These are phyloP conservation scores for Notothenia rossii DNA, from an alignment of 2,113 vertebrate genomes.

Conservation along the genomic window DNA sequence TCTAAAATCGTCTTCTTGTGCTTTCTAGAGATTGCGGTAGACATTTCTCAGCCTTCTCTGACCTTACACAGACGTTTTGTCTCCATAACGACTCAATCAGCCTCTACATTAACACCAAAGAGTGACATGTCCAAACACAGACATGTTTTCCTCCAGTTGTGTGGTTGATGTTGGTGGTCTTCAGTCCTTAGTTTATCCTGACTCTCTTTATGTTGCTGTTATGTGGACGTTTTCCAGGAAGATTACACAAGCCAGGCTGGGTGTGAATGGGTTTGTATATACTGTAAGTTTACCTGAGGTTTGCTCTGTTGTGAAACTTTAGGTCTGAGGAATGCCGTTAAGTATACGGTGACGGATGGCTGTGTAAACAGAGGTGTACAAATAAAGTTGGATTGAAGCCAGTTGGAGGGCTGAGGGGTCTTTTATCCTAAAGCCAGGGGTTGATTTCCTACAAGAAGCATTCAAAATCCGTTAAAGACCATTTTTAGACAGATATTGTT, in stretches of 20 bases:
- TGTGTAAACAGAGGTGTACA: slow-evolving; percentile 65
- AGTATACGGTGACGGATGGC: slow-evolving; percentile 45
- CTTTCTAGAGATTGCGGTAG: neutral
- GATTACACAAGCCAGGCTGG: slow-evolving; percentile 26
- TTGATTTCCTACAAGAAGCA: neutral
- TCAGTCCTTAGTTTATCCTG: slow-evolving; percentile 1
- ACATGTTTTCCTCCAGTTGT: neutral
- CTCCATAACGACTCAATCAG: neutral
- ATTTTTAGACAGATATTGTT: neutral
- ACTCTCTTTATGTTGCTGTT: slow-evolving; percentile 16
- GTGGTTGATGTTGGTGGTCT: slow-evolving; percentile 60
- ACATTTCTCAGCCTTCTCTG: neutral
- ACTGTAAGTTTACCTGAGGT: slow-evolving; percentile 50
- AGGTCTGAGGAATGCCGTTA: slow-evolving; percentile 57
- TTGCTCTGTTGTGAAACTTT: slow-evolving; percentile 25
- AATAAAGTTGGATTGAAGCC: slow-evolving; percentile 57
- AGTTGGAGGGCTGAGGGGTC: neutral
- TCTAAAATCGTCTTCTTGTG: neutral
- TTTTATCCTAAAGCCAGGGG: slow-evolving; percentile 18
- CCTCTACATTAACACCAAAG: no score
- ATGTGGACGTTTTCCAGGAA: neutral
- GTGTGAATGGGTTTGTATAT: slow-evolving; percentile 33
- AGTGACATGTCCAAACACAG: slow-evolving; percentile 18
- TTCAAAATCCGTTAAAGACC: neutral
- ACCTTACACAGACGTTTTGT: neutral